Conservation (phyloP, 2,113 vertebrate species). For the Pica pica region DNA sequence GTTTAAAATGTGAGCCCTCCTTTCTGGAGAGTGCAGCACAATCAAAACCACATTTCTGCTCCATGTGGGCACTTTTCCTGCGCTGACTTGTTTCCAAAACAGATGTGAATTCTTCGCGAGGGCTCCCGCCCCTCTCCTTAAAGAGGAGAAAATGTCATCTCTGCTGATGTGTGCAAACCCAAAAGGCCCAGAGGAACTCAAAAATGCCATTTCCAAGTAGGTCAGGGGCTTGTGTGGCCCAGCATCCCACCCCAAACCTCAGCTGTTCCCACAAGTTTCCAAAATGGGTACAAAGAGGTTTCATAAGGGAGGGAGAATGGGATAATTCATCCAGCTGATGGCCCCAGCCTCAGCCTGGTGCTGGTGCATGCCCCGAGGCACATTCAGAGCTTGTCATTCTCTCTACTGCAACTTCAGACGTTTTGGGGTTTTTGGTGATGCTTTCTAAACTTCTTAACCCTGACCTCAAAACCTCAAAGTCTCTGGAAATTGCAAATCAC, state of each 20-base stretch:
- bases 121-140: not conserved
- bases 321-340: not conserved
- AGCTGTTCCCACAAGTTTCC: conserved; percentile 11
- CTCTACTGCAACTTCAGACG: not conserved
- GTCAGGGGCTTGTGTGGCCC: not conserved
- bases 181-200: not conserved
- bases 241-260: not conserved
- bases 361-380: not conserved
- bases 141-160: conserved; percentile 44
- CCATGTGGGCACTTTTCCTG: conserved; percentile 49
- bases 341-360: not conserved
- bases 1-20: conserved; percentile 41
- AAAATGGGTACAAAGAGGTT: conserved; percentile 30
- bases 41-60: conserved; percentile 65
- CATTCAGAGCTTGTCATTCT: not conserved
- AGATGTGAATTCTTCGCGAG: conserved; percentile 43
- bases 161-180: not conserved
- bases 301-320: not conserved
- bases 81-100: conserved; percentile 51
- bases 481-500: not conserved
- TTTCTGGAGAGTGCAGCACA: conserved; percentile 41
- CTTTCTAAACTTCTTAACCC: not conserved
- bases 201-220: not conserved
- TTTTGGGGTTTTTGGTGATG: not conserved
- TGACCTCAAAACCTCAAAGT: not conserved